These are phyloP conservation scores for Euschistus heros DNA, from an alignment of 1,140 invertebrate genomes.

Conservation along the genomic window DNA sequence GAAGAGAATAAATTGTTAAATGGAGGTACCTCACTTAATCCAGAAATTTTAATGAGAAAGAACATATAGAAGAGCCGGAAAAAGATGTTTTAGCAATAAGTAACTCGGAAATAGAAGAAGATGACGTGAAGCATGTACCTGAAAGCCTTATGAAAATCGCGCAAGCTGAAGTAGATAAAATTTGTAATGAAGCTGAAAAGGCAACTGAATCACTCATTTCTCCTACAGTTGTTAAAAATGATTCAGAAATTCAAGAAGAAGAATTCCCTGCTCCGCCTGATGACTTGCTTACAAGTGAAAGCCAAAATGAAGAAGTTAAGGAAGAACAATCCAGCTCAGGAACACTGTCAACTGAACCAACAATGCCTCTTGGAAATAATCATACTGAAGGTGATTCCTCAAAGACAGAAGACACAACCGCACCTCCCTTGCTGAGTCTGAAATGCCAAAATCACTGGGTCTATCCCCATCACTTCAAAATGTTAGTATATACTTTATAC, in stretches of 20 bases:
- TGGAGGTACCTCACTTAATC: background rate
- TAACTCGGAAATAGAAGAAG: background rate
- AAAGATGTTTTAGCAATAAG: conserved; percentile 2
- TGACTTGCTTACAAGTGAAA: background rate
- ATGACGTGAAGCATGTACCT: conserved; percentile 11
- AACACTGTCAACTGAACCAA: conserved; percentile 9
- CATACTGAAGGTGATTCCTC: conserved; percentile 13
- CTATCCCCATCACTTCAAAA: background rate
- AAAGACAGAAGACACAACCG: conserved; percentile 8
- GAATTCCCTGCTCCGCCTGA: conserved; percentile 21
- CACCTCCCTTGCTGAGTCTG: conserved; percentile 3
- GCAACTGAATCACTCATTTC: conserved; percentile 18
- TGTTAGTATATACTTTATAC: background rate
- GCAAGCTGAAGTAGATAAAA: conserved; percentile 26
- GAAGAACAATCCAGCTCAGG: conserved; percentile 7
- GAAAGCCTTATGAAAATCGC: conserved; percentile 23
- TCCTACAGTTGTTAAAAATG: background rate
- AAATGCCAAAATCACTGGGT: background rate
- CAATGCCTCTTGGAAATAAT: background rate
- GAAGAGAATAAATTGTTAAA: background rate
- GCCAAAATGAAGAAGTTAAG: background rate
- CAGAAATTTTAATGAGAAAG: conserved; percentile 9
- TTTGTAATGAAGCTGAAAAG: conserved; percentile 30
- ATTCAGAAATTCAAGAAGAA: background rate
- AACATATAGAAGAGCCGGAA: conserved; percentile 18